Evolutionary conservation across 2,113 vertebrate genomes (phyloP), one percentile per base, ranked within the genome.

Genomic region (Hymenochirus boettgeri): DNA sequence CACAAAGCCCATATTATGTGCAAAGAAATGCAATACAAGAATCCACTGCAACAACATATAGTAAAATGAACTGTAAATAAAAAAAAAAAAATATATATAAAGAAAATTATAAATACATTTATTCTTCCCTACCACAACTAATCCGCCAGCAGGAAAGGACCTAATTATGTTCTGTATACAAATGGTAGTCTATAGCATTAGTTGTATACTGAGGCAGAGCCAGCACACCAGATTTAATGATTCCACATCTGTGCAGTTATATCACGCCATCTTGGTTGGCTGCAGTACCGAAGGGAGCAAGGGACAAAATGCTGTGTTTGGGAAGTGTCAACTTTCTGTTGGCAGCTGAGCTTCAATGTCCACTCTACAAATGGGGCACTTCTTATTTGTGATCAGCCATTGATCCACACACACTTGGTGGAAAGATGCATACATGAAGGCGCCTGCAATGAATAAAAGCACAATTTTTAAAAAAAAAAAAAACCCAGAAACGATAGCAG

Each of bases 211-310:
- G 80, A 84, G 89, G 89, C 88, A 85, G 89, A 93, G 90, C 92
- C 89, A 90, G 91, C 92, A 94, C 90, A 91, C 87, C 82, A 86
- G 86, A 85, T 86, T 91, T 86, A 77, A 89, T 88, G 88, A 82
- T 90, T 90, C 84, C 89, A 85, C 82, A 89, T 88, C 88, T 92
- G 92, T 90, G 83, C 89, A 92, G 88, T 88, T 87, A 89, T 93
- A 88, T 94, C 92, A 92, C 93, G 96, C 93, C 95, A 93, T 98
- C 96, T 99, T 99, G 96, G 96, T 99, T 95, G 96, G 95, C 94
- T 97, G 94, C 89, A 91, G 93, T 92, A 95, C 92, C 92, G 86
- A 90, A 84, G 85, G 89, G 83, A 82, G 84, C 73, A 52, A 70
- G 81, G 79, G 74, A 71, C 73, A 62, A 0, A 0, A 71, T 37